Conservation (phyloP, 2,113 vertebrate genomes). For the Chaetodon trifascialis region DNA sequence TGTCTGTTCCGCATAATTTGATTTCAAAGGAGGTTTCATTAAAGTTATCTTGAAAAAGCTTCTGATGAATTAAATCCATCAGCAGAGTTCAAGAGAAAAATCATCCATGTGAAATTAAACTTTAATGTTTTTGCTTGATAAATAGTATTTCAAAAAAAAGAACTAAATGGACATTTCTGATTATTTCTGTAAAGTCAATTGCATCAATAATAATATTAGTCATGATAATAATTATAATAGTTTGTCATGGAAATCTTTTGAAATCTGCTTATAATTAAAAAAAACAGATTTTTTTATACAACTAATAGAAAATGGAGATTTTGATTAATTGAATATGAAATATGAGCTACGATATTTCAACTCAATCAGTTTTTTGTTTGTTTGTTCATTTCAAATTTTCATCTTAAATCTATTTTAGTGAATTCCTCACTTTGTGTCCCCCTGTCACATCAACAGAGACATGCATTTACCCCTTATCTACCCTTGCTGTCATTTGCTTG, state of each 20-base stretch:
- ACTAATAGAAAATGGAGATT: neutral
- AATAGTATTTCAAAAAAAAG: constrained; percentile 5
- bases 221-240: constrained; percentile 4
- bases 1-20: constrained; percentile 14
- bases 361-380: neutral
- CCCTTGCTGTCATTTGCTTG: constrained; percentile 53
- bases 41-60: constrained; percentile 25
- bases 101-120: neutral
- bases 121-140: neutral
- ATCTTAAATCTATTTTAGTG: too few species aligned
- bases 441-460: constrained; percentile 25
- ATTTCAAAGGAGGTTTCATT: constrained; percentile 10
- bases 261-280: neutral
- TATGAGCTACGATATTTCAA: neutral
- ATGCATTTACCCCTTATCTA: constrained; percentile 27
- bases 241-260: neutral
- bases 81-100: neutral
- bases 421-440: constrained; percentile 4
- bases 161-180: neutral
- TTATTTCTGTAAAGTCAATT: neutral
- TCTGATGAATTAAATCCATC: constrained; percentile 18
- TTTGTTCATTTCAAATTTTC: too few species aligned
- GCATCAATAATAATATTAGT: neutral
- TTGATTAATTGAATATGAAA: too few species aligned
- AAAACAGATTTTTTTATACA: neutral